Base-by-base conservation (phyloP, 2,888 invertebrate genomes). In the Ophion obscuratus region DNA sequence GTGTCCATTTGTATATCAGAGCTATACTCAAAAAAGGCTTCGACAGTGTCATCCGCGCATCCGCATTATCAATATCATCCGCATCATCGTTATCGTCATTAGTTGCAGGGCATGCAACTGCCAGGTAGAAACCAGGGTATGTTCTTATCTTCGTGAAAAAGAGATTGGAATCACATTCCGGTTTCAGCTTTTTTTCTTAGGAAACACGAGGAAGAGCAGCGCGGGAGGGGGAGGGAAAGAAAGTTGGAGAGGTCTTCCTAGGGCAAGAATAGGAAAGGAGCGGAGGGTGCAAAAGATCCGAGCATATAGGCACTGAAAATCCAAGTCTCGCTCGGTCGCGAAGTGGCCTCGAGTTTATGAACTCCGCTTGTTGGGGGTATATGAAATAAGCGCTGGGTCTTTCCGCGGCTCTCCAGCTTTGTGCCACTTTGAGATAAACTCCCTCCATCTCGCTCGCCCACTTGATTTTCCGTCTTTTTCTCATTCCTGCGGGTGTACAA, bases 351-450 rank as follows among this genome's bases (percentile, higher is more conserved):
- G 73, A 59, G 70, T 70, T 85, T 85, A 78, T 85, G 84, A 85
- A 85, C 77, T 85, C 77, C 62, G 62, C 62, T 84, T 85, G 81
- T 78, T 27, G 81, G 67, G 62, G 62, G 77, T 78, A 78, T 79
- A 82, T 68, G 85, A 78, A 85, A 85, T 85, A 78, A 81, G 59
- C 78, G 77, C 47, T 47, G 57, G 20, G n/a, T 47, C 47, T 70
- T 84, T 68, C 66, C 61, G 17, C 11, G 57, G 40, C 64, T 20
- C 24, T 66, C 83, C 73, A 27, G 77, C 79, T 83, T 82, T 85
- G 85, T 85, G 82, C 85, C 82, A 82, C 82, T 85, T 82, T 82
- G 82, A 75, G 85, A 82, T 85, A 85, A 85, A 85, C 82, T 82
- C 79, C 59, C 31, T 53, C 53, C 53, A 17, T 5, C 53, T 53